phyloP scores from a whole-genome alignment of 2,888 invertebrate genomes.

The Catocala sponsa region DNA sequence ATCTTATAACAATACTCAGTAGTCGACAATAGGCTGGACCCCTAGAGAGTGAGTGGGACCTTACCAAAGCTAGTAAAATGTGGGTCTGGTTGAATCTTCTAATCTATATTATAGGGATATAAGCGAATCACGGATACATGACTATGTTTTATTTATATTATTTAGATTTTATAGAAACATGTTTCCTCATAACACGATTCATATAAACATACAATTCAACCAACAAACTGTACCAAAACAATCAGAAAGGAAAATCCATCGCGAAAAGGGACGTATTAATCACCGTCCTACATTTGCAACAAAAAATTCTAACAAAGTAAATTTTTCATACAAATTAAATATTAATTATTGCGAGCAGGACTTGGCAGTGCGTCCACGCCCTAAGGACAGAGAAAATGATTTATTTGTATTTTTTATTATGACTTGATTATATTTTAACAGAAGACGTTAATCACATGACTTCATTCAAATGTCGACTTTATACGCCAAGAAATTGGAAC shows the following conservation, averaged over 20 bases:
- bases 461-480: constrained; percentile 28
- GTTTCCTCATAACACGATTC: constrained; percentile 6
- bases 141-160: too few species aligned
- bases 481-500: constrained; percentile 15
- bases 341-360: constrained; percentile 57
- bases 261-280: constrained; percentile 45
- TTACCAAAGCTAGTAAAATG: too few species aligned
- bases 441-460: constrained; percentile 41
- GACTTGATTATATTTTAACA: constrained; percentile 58
- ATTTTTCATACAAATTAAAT: constrained; percentile 59
- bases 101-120: too few species aligned
- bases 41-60: too few species aligned
- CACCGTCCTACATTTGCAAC: constrained; percentile 33
- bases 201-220: constrained; percentile 21
- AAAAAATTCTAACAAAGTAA: constrained; percentile 53
- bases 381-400: constrained; percentile 57
- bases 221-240: constrained; percentile 35
- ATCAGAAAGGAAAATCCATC: constrained; percentile 30
- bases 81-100: too few species aligned
- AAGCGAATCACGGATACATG: too few species aligned
- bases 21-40: too few species aligned
- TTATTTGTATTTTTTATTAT: constrained; percentile 58
- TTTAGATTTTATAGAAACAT: neutral
- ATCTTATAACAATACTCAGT: too few species aligned
- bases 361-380: constrained; percentile 47